Evolutionary conservation across 1,140 invertebrate species (phyloP), one percentile per base, ranked within the genome.

Genomic region (Lerema accius): DNA sequence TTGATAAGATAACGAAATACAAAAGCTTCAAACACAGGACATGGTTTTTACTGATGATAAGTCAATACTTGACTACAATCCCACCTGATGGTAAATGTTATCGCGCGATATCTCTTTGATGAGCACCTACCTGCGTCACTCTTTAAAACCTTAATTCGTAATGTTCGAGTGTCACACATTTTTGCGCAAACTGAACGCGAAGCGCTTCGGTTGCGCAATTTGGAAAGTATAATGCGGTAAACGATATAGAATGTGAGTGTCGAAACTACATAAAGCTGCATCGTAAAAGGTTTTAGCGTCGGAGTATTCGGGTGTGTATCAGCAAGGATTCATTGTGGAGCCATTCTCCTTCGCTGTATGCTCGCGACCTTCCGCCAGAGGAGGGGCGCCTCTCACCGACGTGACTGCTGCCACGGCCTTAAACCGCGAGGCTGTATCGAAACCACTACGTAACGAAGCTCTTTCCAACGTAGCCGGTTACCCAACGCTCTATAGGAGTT

Each of bases 321-420:
- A 59, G 77, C 73, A 85, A 89, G 84, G 86, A 89, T 89, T 75
- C 84, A 84, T 80, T 84, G 72, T 80, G 77, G 69, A 77, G 85
- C 83, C 84, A 76, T 83, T 89, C 83, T 85, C 86, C 73, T 79
- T 86, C 70, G 73, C 73, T 73, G 77, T 78, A 76, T 76, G 78
- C 65, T 78, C 72, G 75, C 86, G 87, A 90, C 87, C 85, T 90
- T 89, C 85, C 83, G 74, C 51, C 72, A 70, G 73, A 81, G 82
- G 83, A 83, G 84, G 85, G 84, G 78, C 78, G 76, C 85, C 85
- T 87, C 85, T 87, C 85, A 87, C 87, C 80, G 76, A 86, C 85
- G 87, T 88, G 87, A 87, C 85, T 84, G 85, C 82, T 83, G 83
- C 80, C 82, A 80, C 85, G 85, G 87, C 85, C 86, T 88, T 85